Evolutionary conservation across 2,888 invertebrate genomes (phyloP).

Genomic region (Caenorhabditis sp.): DNA sequence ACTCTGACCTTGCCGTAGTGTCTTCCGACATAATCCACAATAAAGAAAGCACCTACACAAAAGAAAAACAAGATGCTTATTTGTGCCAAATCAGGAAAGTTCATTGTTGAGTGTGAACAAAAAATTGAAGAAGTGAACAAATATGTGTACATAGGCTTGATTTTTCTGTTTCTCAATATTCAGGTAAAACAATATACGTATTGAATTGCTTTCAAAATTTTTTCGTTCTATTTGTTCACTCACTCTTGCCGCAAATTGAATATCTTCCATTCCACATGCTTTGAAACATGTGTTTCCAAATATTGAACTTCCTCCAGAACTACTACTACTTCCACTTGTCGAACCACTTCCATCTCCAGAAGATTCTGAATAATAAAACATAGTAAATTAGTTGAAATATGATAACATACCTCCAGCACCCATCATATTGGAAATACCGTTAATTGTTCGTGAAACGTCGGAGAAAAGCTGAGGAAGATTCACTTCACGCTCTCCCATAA

Average conservation of each 20-base stretch:
- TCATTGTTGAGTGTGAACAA: not conserved
- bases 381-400: not conserved
- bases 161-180: not conserved
- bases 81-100: not conserved
- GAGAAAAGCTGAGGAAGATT: constrained; percentile 64
- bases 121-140: not conserved
- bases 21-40: not conserved
- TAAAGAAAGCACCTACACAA: no score
- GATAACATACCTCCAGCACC: constrained; percentile 28
- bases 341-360: constrained; percentile 35
- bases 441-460: constrained; percentile 66
- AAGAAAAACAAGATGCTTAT: not conserved
- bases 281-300: constrained; percentile 65
- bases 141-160: not conserved
- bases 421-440: constrained; percentile 59
- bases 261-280: constrained; percentile 68
- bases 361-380: constrained; percentile 21
- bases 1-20: not conserved
- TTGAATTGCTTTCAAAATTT: not conserved
- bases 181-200: not conserved
- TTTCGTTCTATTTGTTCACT: not conserved
- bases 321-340: constrained; percentile 10
- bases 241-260: constrained; percentile 66
- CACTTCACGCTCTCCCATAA: constrained; percentile 61
- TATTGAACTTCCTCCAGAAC: constrained; percentile 26